These are phyloP conservation scores for Drosophila arizonae DNA, from an alignment of 1,140 invertebrate genomes.

Conservation along the genomic window DNA sequence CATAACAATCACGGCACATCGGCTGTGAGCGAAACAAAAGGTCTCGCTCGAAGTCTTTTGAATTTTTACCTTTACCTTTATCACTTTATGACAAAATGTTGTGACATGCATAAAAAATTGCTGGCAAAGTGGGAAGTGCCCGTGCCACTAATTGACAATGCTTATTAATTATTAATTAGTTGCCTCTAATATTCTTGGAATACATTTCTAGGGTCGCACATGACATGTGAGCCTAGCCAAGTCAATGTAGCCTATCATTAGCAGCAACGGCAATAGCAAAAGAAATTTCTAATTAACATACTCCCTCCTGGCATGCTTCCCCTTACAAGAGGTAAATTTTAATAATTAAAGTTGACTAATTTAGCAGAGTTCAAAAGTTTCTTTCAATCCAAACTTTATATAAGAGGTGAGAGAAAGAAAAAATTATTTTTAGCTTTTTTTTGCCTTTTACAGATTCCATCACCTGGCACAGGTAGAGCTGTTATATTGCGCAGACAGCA, in stretches of 20 bases:
- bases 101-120: slow-evolving; percentile 71
- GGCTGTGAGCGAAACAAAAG: slow-evolving; percentile 8
- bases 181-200: slow-evolving; percentile 42
- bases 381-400: too few species aligned
- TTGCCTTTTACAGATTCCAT: too few species aligned
- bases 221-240: slow-evolving; percentile 17
- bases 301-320: not conserved
- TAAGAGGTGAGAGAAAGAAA: not conserved
- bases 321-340: too few species aligned
- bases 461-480: too few species aligned
- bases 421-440: too few species aligned
- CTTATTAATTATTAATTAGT: slow-evolving; percentile 77
- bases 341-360: too few species aligned
- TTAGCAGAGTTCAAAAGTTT: too few species aligned
- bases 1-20: slow-evolving; percentile 63
- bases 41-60: slow-evolving; percentile 34
- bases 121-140: slow-evolving; percentile 17
- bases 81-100: slow-evolving; percentile 67
- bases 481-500: too few species aligned
- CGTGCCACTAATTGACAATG: slow-evolving; percentile 66
- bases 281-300: slow-evolving; percentile 15
- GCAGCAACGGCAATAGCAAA: not conserved
- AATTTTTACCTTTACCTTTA: slow-evolving; percentile 64
- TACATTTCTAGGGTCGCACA: slow-evolving; percentile 10
- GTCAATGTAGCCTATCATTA: slow-evolving; percentile 1